A percentile compares a stretch with the other conserved stretches of the same genome.
phyloP scores from a whole-genome alignment of 1,140 invertebrate genomes.

The Lordiphosa mommai region DNA sequence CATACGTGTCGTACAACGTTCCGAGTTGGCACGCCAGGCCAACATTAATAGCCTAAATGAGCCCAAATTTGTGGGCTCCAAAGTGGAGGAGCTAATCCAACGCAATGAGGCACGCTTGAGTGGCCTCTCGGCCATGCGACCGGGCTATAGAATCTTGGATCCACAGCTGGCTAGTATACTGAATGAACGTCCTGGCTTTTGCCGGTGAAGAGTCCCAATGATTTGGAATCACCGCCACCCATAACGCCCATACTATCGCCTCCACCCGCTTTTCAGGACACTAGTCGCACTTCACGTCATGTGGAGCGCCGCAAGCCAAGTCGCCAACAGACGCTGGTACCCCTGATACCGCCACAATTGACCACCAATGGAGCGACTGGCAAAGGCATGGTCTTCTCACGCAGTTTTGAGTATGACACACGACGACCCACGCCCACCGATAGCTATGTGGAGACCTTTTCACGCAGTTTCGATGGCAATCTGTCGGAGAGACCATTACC shows the following conservation, averaged over 20 bases:
- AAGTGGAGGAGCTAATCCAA: constrained; percentile 75
- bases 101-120: constrained; percentile 62
- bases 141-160: constrained; percentile 72
- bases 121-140: constrained; percentile 35
- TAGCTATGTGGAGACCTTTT: constrained; percentile 73
- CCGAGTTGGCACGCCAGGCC: constrained; percentile 38
- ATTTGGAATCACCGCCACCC: constrained; percentile 77
- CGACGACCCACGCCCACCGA: constrained; percentile 57
- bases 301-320: constrained; percentile 46
- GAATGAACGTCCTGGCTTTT: constrained; percentile 77
- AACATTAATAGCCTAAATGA: constrained; percentile 26
- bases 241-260: constrained; percentile 81
- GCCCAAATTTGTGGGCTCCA: constrained; percentile 61
- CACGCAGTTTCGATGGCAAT: constrained; percentile 77
- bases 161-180: constrained; percentile 69
- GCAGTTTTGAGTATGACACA: constrained; percentile 78
- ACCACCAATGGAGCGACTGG: constrained; percentile 8
- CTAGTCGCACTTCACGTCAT: constrained; percentile 36
- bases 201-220: constrained; percentile 62
- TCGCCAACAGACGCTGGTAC: constrained; percentile 27
- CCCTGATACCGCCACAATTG: constrained; percentile 9
- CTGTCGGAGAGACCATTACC: constrained; percentile 53
- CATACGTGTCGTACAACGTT: constrained; percentile 36
- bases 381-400: constrained; percentile 79
- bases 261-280: constrained; percentile 81